These are phyloP conservation scores for Scomber colias DNA, from an alignment of 2,113 vertebrate genomes.

Conservation along the genomic window DNA sequence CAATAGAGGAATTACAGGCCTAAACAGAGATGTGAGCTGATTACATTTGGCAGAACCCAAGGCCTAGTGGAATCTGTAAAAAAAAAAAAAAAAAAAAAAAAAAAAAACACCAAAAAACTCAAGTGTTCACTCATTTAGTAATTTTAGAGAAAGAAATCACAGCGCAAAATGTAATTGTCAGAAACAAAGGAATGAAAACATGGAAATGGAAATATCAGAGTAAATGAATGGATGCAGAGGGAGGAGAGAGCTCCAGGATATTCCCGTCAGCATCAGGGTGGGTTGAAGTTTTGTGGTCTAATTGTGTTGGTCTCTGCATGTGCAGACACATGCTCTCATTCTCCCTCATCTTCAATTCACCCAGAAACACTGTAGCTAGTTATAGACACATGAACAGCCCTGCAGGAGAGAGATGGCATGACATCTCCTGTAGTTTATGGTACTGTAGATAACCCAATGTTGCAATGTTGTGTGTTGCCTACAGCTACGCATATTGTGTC, in stretches of 20 bases:
- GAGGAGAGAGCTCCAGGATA: slow-evolving; percentile 20
- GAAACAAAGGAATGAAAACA: slow-evolving; percentile 29
- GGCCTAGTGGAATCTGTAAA: slow-evolving; percentile 20
- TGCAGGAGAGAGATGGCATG: neutral
- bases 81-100: neutral
- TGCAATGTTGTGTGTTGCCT: neutral
- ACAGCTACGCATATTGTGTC: too few species aligned
- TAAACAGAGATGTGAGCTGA: slow-evolving; percentile 15
- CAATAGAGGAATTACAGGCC: slow-evolving; percentile 10
- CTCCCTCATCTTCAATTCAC: neutral
- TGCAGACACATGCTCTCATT: slow-evolving; percentile 27
- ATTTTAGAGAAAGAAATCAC: slow-evolving; percentile 20
- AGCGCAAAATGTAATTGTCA: slow-evolving; percentile 11
- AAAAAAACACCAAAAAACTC: slow-evolving; percentile 4
- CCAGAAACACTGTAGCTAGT: neutral
- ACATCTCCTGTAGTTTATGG: neutral
- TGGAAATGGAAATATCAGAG: slow-evolving; percentile 6
- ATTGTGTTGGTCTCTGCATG: slow-evolving; percentile 11
- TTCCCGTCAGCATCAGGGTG: neutral
- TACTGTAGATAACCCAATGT: neutral
- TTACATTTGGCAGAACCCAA: slow-evolving; percentile 4
- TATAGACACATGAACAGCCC: neutral
- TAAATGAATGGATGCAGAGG: neutral
- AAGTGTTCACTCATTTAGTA: slow-evolving; percentile 9
- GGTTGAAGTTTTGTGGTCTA: slow-evolving; percentile 8